Evolutionary conservation across 2,797 vertebrate species (phyloP).

Genomic region (Anas bernieri): DNA sequence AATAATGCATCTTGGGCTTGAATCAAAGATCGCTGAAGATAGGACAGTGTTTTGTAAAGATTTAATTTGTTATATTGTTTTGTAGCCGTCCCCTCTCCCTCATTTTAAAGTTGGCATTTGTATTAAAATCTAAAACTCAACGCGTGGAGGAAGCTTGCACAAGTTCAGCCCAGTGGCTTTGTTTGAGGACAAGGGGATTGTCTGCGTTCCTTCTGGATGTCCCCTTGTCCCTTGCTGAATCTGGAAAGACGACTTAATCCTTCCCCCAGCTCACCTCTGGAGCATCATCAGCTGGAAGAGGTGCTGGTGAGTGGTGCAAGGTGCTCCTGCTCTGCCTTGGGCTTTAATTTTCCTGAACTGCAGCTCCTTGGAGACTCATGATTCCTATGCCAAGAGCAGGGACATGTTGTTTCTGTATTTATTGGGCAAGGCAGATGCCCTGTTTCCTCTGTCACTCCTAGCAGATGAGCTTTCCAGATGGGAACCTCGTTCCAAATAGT

Average conservation of each 20-base stretch:
- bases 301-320: neutral
- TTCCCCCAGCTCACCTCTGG: neutral
- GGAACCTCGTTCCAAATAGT: conserved; percentile 29
- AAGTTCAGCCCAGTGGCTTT: neutral
- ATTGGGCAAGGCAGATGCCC: conserved; percentile 31
- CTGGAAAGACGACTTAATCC: neutral
- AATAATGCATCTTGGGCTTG: neutral
- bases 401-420: conserved; percentile 26
- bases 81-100: neutral
- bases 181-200: neutral
- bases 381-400: neutral
- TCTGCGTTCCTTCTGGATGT: neutral
- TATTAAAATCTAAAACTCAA: neutral
- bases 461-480: conserved; percentile 56
- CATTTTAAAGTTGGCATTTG: conserved; percentile 4
- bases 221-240: neutral
- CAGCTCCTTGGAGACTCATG: neutral
- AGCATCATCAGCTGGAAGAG: neutral
- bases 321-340: neutral
- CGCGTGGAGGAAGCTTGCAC: neutral
- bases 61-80: neutral
- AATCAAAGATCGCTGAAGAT: neutral
- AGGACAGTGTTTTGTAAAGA: neutral
- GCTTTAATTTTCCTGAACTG: neutral
- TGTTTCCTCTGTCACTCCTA: conserved; percentile 7